Conservation (phyloP, 2,113 vertebrate genomes). For the Cardinalis cardinalis region DNA sequence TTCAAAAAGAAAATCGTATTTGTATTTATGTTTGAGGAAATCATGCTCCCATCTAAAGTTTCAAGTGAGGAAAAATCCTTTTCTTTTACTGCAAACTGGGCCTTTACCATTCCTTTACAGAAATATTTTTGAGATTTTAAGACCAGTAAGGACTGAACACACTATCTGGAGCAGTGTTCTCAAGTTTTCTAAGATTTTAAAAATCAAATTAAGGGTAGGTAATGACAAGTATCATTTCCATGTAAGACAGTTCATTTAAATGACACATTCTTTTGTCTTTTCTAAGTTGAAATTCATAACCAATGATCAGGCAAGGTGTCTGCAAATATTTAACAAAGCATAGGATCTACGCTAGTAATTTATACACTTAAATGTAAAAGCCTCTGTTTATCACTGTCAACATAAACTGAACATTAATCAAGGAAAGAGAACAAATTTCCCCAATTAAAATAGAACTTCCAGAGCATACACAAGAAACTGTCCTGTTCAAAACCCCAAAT, state of each 20-base stretch:
- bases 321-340: neutral
- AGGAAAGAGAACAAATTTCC: neutral
- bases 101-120: neutral
- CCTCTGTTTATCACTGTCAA: neutral
- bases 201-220: neutral
- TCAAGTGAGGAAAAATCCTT: neutral
- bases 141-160: neutral
- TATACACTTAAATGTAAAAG: neutral
- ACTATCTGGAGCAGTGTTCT: neutral
- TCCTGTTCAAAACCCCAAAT: neutral
- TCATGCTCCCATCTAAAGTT: neutral
- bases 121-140: neutral
- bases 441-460: neutral
- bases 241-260: neutral
- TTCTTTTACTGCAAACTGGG: neutral
- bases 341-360: neutral
- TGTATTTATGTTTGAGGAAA: neutral
- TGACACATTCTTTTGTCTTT: neutral
- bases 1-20: neutral
- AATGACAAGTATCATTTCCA: neutral
- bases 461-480: neutral
- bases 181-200: neutral
- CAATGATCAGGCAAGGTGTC: neutral
- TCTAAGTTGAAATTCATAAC: neutral
- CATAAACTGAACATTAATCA: neutral